Conservation (phyloP, 2,797 vertebrate species). For the Nyctalus aviator region DNA sequence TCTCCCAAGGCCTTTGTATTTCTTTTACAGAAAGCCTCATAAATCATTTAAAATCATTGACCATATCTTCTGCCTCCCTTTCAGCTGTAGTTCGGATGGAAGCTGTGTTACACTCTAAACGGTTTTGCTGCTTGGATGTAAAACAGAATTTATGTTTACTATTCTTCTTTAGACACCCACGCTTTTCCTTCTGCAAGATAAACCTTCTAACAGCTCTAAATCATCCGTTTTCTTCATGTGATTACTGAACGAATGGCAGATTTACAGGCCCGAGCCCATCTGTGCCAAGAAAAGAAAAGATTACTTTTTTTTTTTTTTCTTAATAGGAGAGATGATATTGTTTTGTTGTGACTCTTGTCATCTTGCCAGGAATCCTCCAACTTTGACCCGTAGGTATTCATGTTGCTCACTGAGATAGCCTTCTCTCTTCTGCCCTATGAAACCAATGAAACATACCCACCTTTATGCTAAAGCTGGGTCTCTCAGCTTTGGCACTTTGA, state of each 20-base stretch:
- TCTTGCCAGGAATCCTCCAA: slow-evolving; percentile 36
- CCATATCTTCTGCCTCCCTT: slow-evolving; percentile 82
- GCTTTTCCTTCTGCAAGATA: slow-evolving; percentile 80
- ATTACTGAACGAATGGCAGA: slow-evolving; percentile 77
- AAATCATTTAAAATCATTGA: slow-evolving; percentile 87
- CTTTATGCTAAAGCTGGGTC: background rate
- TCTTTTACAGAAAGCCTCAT: slow-evolving; percentile 84
- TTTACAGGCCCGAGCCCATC: slow-evolving; percentile 78
- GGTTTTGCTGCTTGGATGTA: slow-evolving; percentile 85
- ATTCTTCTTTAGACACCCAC: slow-evolving; percentile 77
- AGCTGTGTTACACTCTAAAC: slow-evolving; percentile 85
- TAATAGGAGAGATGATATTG: slow-evolving; percentile 67
- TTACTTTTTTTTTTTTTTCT: slow-evolving; percentile 55
- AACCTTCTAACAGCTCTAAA: slow-evolving; percentile 78
- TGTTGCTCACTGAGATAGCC: background rate
- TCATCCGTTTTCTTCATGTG: slow-evolving; percentile 75
- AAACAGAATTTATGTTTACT: slow-evolving; percentile 89
- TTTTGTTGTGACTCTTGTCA: slow-evolving; percentile 67
- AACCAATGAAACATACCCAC: background rate
- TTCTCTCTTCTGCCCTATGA: background rate
- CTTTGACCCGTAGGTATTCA: slow-evolving; percentile 24
- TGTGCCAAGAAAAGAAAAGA: slow-evolving; percentile 70
- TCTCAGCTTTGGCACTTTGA: background rate
- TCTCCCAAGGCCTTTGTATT: slow-evolving; percentile 76
- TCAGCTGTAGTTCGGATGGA: slow-evolving; percentile 82